phyloP scores from a whole-genome alignment of 2,888 invertebrate genomes.

The Pachliopta kotzebuea region DNA sequence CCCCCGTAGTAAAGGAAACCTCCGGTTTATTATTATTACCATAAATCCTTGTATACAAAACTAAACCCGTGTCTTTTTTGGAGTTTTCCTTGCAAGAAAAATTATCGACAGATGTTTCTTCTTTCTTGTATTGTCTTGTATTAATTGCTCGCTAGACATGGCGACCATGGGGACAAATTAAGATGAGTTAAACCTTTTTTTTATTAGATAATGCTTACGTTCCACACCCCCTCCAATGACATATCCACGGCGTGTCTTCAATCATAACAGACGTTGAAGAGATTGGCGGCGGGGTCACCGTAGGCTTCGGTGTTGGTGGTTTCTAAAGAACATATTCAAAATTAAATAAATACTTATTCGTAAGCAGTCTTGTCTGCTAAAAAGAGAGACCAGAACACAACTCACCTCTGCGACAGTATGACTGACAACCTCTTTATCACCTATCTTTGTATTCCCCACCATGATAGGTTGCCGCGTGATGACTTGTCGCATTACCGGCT shows the following conservation, averaged over 20 bases:
- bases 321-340: constrained; percentile 35
- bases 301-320: constrained; percentile 46
- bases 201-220: constrained; percentile 63
- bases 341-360: neutral
- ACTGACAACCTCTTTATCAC: constrained; percentile 66
- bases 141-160: no score
- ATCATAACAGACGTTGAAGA: constrained; percentile 34
- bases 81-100: no score
- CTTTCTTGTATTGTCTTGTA: no score
- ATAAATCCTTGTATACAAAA: no score
- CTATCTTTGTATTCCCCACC: constrained; percentile 73
- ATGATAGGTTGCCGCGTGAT: constrained; percentile 72
- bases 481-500: constrained; percentile 65
- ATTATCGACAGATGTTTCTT: no score
- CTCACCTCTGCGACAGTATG: constrained; percentile 57
- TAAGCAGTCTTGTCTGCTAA: neutral
- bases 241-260: constrained; percentile 84
- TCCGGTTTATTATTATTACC: no score
- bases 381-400: neutral
- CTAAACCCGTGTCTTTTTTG: no score
- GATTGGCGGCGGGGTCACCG: constrained; percentile 49
- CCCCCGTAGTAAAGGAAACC: no score
- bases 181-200: no score
- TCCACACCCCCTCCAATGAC: constrained; percentile 96
- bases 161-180: no score